These are phyloP conservation scores for Brevimyrus niger DNA, from an alignment of 2,113 vertebrate species.

Conservation along the genomic window DNA sequence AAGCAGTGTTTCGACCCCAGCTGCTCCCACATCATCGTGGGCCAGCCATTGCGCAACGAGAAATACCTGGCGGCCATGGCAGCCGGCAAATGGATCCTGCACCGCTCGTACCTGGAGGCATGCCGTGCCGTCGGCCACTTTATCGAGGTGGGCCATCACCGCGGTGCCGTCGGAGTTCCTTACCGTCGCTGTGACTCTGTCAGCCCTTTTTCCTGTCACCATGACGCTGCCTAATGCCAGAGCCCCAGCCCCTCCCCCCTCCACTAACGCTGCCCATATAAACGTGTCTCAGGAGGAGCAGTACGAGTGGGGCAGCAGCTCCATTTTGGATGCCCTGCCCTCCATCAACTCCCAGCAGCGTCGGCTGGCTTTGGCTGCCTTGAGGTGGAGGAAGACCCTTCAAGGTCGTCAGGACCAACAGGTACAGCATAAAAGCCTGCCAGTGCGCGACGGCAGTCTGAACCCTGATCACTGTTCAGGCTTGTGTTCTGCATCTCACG, in stretches of 20 bases:
- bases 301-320: conserved; percentile 89
- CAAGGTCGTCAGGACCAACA: conserved; percentile 57
- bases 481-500: not conserved
- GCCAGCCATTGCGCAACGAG: conserved; percentile 88
- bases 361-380: conserved; percentile 77
- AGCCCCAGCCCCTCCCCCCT: not conserved
- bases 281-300: conserved; percentile 75
- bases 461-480: not conserved
- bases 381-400: conserved; percentile 87
- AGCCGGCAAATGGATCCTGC: conserved; percentile 94
- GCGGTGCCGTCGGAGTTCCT: too few relatives aligned
- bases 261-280: not conserved
- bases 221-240: not conserved
- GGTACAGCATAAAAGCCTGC: conserved; percentile 40
- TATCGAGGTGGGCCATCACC: conserved; percentile 59
- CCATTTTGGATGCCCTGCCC: conserved; percentile 74
- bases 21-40: conserved; percentile 92
- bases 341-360: conserved; percentile 77
- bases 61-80: conserved; percentile 94
- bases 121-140: conserved; percentile 73
- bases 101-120: conserved; percentile 89
- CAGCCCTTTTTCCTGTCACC: not conserved
- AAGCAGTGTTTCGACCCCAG: conserved; percentile 89
- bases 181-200: not conserved
- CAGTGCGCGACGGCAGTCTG: not conserved